Evolutionary conservation across 2,797 vertebrate species (phyloP).

Genomic region (Etheostoma perlongum): DNA sequence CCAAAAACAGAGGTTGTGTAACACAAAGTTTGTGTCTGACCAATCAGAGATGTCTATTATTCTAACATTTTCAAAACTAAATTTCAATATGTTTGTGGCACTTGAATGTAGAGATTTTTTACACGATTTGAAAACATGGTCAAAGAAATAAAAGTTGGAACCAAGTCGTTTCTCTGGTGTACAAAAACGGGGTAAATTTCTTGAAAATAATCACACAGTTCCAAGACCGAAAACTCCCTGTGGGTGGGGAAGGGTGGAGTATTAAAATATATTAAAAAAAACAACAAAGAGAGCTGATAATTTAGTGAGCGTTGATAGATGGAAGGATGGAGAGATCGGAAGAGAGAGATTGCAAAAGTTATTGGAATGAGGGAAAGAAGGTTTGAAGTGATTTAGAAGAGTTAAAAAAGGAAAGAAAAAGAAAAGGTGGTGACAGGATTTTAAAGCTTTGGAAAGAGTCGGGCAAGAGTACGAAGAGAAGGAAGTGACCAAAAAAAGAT

Average conservation of each 20-base stretch:
- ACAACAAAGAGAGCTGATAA: conserved; percentile 38
- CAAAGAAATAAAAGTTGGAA: conserved; percentile 13
- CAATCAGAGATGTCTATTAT: conserved; percentile 16
- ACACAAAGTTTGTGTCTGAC: not conserved
- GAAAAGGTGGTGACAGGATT: conserved; percentile 7
- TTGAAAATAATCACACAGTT: conserved; percentile 5
- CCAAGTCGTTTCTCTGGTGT: not conserved
- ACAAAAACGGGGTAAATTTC: not conserved
- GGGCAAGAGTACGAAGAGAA: not conserved
- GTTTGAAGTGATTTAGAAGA: conserved; percentile 12
- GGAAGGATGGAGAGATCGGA: conserved; percentile 24
- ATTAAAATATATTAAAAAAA: conserved; percentile 34
- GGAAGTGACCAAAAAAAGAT: not conserved
- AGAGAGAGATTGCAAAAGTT: conserved; percentile 6
- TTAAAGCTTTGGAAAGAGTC: not conserved
- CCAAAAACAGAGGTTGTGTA: not conserved
- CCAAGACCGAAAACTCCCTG: conserved; percentile 18
- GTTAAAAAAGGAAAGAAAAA: not conserved
- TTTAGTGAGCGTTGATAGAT: conserved; percentile 38
- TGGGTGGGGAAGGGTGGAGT: conserved; percentile 22
- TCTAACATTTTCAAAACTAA: not conserved
- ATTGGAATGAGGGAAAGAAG: conserved; percentile 8
- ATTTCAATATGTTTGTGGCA: not conserved
- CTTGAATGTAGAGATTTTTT: not conserved
- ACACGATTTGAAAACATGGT: conserved; percentile 2